Evolutionary conservation across 1,140 invertebrate genomes (phyloP), one percentile per base, ranked within the genome.

Genomic region (Cheumatopsyche charites): DNA sequence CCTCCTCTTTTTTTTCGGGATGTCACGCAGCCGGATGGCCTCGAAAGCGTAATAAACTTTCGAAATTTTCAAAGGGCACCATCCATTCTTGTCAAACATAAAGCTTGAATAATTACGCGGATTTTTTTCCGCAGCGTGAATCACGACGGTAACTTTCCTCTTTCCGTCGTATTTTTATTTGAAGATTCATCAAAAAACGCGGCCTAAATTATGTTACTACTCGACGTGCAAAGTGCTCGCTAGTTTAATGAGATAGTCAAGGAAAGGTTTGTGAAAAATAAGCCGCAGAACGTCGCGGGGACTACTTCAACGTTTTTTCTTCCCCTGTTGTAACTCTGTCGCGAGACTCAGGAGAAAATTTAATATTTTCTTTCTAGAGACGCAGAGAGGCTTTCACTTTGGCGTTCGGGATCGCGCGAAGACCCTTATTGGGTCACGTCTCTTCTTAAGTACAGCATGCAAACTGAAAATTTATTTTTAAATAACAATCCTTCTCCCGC

Each of bases 181-280:
- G 69, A 71, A 71, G 69, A 71, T 71, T 71, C 61, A 63, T 63
- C 58, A 71, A 71, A 49, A 62, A 71, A 67, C 42, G 45, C 65
- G 42, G 19, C 49, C 19, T 52, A 61, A 71, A 52, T 71, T 63
- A 65, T 58, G 69, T 62, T 62, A 58, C 26, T 42, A 71, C 69
- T 71, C 42, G 47, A 63, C 47, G 26, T 47, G 43, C 25, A 62
- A 71, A 71, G 69, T 42, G 69, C 69, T 71, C 62, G 61, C 69
- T 49, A 47, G 58, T 71, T 62, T 71, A 71, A 71, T 71, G 69
- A 71, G 58, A 52, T 71, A 71, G 69, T 63, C 25, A 41, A 23
- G 13, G 13, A 63, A 63, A 45, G 41, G 58, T 71, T 62, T 62
- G 61, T 47, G 62, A 42, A 63, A 71, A 71, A 63, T 63, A 63